Conservation (phyloP, 2,113 vertebrate species). For the Ophiodon elongatus region DNA sequence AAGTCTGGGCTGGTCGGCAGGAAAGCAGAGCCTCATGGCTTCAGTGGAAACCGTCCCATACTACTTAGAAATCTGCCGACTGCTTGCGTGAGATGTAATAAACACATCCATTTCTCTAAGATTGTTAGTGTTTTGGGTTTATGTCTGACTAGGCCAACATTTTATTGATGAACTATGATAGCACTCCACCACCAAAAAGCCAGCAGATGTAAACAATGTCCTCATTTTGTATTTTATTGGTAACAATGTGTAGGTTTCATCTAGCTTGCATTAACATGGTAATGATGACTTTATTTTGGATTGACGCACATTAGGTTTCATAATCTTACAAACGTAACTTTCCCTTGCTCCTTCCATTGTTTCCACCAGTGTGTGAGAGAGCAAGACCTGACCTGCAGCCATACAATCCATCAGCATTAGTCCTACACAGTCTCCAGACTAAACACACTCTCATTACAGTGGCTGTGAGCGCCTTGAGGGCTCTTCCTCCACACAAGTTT, state of each 20-base stretch:
- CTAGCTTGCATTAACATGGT: conserved; percentile 8
- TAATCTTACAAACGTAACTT: conserved; percentile 59
- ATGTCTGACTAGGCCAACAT: conserved; percentile 4
- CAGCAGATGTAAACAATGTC: conserved; percentile 1
- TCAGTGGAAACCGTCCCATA: conserved; percentile 30
- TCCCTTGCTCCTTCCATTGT: conserved; percentile 39
- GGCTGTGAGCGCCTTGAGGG: conserved; percentile 72
- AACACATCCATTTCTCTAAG: conserved; percentile 44
- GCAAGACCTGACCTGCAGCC: conserved; percentile 83
- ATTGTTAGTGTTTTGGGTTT: conserved; percentile 19
- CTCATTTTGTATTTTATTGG: conserved; percentile 8
- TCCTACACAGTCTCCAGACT: conserved; percentile 83
- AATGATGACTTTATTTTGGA: conserved; percentile 20
- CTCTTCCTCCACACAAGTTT: conserved; percentile 80
- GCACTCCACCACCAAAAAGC: background rate
- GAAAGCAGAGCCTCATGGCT: conserved; percentile 47
- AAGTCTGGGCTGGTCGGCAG: conserved; percentile 69
- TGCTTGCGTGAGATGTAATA: conserved; percentile 37
- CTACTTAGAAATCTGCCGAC: conserved; percentile 47
- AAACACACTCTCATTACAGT: conserved; percentile 87
- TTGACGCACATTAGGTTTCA: conserved; percentile 25
- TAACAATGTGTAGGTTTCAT: conserved; percentile 18
- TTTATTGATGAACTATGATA: conserved; percentile 21
- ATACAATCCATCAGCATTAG: conserved; percentile 86
- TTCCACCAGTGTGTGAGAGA: conserved; percentile 66